These are phyloP conservation scores for Merodon equestris DNA, from an alignment of 2,888 invertebrate species.

Conservation along the genomic window DNA sequence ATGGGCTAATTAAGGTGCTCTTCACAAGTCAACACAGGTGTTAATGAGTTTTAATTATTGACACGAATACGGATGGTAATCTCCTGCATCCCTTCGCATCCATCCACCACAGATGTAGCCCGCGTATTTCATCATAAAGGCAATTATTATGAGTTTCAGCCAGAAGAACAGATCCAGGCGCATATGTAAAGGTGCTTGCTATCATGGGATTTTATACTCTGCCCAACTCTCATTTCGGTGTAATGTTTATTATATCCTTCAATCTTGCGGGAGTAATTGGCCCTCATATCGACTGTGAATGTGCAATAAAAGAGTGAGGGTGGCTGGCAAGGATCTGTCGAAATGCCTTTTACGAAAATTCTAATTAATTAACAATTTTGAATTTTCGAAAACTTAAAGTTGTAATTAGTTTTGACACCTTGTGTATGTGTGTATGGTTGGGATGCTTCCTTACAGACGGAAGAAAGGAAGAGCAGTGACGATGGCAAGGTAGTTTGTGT, in stretches of 20 bases:
- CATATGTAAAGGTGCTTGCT: slow-evolving; percentile 21
- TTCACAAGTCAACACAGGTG: slow-evolving; percentile 38
- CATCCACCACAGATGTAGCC: not conserved
- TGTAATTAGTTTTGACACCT: slow-evolving; percentile 45
- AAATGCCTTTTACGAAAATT: slow-evolving; percentile 2
- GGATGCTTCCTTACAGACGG: too few species aligned
- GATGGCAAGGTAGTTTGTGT: slow-evolving; percentile 20
- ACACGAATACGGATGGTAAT: slow-evolving; percentile 44
- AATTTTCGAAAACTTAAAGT: slow-evolving; percentile 49
- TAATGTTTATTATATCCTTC: not conserved
- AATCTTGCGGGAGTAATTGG: not conserved
- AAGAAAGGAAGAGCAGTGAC: too few species aligned
- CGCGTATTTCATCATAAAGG: not conserved
- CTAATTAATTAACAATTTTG: slow-evolving; percentile 53
- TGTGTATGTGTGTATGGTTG: too few species aligned
- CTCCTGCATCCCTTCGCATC: not conserved
- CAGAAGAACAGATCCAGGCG: not conserved
- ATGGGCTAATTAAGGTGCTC: slow-evolving; percentile 55
- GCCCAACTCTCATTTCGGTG: not conserved
- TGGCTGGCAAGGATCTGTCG: not conserved
- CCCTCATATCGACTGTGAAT: not conserved
- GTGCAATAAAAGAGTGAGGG: too few species aligned
- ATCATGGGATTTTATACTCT: slow-evolving; percentile 18
- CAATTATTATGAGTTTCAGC: slow-evolving; percentile 18
- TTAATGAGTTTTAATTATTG: slow-evolving; percentile 67